Conservation (phyloP, 2,113 vertebrate genomes). For the Laticauda colubrina region DNA sequence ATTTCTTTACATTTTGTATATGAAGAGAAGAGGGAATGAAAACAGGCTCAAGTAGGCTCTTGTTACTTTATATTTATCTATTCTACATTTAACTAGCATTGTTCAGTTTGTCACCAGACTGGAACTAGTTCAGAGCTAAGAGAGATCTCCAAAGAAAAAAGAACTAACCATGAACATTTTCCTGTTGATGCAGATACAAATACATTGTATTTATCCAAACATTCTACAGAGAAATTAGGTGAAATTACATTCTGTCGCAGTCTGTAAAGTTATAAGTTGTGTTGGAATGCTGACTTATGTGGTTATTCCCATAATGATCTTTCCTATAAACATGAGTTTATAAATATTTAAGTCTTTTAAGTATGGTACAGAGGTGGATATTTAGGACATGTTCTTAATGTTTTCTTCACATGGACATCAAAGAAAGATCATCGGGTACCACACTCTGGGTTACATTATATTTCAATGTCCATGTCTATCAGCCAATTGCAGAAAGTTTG, state of each 20-base stretch:
- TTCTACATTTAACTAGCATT: no score
- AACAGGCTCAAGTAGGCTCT: not conserved
- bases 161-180: not conserved
- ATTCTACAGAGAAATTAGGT: not conserved
- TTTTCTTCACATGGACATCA: not conserved
- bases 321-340: not conserved
- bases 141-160: not conserved
- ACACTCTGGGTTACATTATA: not conserved
- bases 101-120: not conserved
- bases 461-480: not conserved
- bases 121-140: not conserved
- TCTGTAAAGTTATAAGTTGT: not conserved
- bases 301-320: slow-evolving; percentile 5
- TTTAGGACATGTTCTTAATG: not conserved
- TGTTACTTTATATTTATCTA: not conserved
- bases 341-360: not conserved
- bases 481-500: not conserved
- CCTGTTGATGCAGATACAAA: not conserved
- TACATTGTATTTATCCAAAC: not conserved
- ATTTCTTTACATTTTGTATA: not conserved
- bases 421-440: not conserved
- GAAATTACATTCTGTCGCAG: not conserved
- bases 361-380: not conserved
- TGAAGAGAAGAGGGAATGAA: not conserved
- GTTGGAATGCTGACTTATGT: not conserved